A percentile compares a stretch with the other conserved stretches of the same genome.
These are phyloP conservation scores for Erinaceus europaeus DNA, from an alignment of 2,113 vertebrate species.

Conservation along the genomic window DNA sequence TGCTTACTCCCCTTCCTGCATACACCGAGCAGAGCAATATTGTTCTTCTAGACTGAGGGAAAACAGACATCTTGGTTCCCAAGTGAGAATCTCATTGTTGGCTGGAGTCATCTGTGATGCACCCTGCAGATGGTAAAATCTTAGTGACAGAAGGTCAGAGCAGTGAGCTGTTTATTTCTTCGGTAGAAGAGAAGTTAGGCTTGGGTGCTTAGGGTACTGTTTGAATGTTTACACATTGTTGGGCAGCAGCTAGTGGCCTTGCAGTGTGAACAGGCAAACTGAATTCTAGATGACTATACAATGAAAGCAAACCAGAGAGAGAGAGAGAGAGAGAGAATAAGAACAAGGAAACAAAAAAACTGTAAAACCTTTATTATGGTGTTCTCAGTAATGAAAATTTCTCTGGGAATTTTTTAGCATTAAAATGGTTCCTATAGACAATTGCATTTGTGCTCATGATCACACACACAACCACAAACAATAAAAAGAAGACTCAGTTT, in stretches of 20 bases:
- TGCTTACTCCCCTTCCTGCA: not conserved
- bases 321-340: too few relatives aligned
- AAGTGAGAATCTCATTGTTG: not conserved
- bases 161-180: not conserved
- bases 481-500: not conserved
- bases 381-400: not conserved
- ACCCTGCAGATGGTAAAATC: not conserved
- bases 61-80: not conserved
- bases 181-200: not conserved
- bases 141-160: not conserved
- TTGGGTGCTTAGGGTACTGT: not conserved
- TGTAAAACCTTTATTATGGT: not conserved
- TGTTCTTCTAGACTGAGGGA: not conserved
- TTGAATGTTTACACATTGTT: slow-evolving; percentile 6
- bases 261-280: not conserved
- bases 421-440: not conserved
- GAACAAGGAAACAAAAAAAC: too few relatives aligned
- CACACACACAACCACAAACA: not conserved
- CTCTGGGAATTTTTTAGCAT: not conserved
- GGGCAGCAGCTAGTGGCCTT: not conserved
- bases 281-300: not conserved
- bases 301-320: too few relatives aligned
- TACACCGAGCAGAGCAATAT: not conserved
- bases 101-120: not conserved
- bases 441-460: not conserved